Conservation (phyloP, 2,797 vertebrate species). For the Neosilurus hyrtlii region DNA sequence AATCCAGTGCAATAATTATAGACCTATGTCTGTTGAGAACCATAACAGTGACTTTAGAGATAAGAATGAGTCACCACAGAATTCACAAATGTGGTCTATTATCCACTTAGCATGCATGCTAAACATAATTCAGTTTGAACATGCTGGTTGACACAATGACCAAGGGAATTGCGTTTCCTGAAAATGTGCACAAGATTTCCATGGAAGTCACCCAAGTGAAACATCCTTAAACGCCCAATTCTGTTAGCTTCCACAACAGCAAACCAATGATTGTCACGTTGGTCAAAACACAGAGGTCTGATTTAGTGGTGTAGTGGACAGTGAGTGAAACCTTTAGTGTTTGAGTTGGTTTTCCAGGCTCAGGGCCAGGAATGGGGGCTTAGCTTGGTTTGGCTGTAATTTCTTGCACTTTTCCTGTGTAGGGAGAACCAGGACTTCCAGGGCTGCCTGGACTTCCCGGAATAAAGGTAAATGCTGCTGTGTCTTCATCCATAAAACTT, state of each 20-base stretch:
- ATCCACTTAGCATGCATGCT: constrained; percentile 39
- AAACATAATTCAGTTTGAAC: constrained; percentile 36
- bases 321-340: constrained; percentile 48
- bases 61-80: constrained; percentile 35
- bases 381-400: constrained; percentile 82
- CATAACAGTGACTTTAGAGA: constrained; percentile 28
- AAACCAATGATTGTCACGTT: constrained; percentile 43
- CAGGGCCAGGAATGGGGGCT: constrained; percentile 55
- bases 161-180: constrained; percentile 26
- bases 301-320: constrained; percentile 50
- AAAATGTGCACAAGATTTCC: constrained; percentile 38
- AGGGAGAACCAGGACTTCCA: constrained; percentile 99
- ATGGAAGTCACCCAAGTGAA: constrained; percentile 41
- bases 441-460: constrained; percentile 99
- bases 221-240: constrained; percentile 40
- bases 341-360: constrained; percentile 55
- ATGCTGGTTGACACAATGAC: constrained; percentile 37
- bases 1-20: constrained; percentile 33
- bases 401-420: constrained; percentile 89
- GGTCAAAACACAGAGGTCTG: constrained; percentile 30
- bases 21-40: constrained; percentile 24
- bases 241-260: constrained; percentile 31
- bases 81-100: constrained; percentile 33
- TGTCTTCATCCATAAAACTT: constrained; percentile 64
- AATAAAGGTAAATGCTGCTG: constrained; percentile 93